These are phyloP conservation scores for Sebastes ruberrimus DNA, from an alignment of 2,797 vertebrate genomes.

Conservation along the genomic window DNA sequence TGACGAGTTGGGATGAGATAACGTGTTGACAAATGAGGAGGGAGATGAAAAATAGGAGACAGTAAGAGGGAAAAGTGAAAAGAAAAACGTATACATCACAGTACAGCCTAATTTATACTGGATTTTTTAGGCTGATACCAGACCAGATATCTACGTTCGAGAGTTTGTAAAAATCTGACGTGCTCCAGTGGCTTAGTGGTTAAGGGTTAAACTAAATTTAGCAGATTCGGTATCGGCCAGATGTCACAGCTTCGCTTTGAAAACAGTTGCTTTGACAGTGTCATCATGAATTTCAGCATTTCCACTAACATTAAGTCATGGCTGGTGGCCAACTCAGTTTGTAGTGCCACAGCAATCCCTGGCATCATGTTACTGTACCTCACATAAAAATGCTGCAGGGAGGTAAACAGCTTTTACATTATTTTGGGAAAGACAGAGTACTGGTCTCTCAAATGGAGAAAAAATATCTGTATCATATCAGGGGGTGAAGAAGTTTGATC, in stretches of 20 bases:
- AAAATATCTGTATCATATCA: background rate
- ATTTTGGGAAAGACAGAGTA: background rate
- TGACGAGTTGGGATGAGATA: too few relatives aligned
- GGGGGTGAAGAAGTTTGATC: background rate
- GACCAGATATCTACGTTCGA: background rate
- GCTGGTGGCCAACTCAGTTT: background rate
- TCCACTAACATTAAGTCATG: background rate
- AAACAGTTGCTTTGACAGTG: background rate
- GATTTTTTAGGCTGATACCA: background rate
- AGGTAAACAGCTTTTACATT: conserved; percentile 1
- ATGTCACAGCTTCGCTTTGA: background rate
- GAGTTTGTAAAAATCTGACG: background rate
- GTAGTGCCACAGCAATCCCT: background rate
- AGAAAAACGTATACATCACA: background rate
- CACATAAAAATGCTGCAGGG: background rate
- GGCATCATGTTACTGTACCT: background rate
- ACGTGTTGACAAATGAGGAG: background rate
- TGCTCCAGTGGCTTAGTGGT: background rate
- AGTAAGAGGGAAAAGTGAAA: background rate
- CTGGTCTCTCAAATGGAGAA: background rate
- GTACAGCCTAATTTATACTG: background rate
- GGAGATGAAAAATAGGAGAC: background rate
- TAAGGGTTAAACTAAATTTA: background rate
- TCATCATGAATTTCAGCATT: background rate
- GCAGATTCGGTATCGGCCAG: background rate